A percentile compares a stretch with the other conserved stretches of the same genome.
These are phyloP conservation scores for Psilopsiagon aurifrons DNA, from an alignment of 2,113 vertebrate species.

Conservation along the genomic window DNA sequence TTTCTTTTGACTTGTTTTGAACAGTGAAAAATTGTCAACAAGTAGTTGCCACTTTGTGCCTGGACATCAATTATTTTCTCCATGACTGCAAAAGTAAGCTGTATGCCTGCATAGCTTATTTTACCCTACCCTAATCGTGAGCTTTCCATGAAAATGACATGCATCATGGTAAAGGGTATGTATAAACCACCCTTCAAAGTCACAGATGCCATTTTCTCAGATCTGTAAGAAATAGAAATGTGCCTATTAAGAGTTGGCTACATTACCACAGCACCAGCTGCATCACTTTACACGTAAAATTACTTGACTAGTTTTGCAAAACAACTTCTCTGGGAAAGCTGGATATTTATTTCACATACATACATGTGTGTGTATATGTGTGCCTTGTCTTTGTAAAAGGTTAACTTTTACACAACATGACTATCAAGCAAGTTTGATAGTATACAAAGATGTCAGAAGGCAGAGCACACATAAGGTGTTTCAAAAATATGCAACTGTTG, in stretches of 20 bases:
- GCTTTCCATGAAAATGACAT: neutral
- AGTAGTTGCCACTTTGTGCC: neutral
- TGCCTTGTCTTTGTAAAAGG: neutral
- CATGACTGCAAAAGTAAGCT: neutral
- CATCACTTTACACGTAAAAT: neutral
- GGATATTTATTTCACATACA: neutral
- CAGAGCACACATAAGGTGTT: neutral
- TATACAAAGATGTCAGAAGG: neutral
- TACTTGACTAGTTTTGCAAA: neutral
- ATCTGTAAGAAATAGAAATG: neutral
- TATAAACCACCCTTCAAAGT: neutral
- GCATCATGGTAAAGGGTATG: neutral
- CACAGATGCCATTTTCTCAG: neutral
- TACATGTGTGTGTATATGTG: neutral
- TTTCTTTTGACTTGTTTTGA: neutral
- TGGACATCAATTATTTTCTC: neutral
- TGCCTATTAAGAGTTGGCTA: neutral
- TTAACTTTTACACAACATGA: neutral
- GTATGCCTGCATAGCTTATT: neutral
- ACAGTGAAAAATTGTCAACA: neutral
- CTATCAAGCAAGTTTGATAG: neutral
- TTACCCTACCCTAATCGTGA: neutral
- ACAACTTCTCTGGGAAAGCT: neutral
- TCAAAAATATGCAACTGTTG: constrained; percentile 13
- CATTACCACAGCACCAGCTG: neutral